These are phyloP conservation scores for Atrina japonica DNA, from an alignment of 2,888 invertebrate species.

Conservation along the genomic window DNA sequence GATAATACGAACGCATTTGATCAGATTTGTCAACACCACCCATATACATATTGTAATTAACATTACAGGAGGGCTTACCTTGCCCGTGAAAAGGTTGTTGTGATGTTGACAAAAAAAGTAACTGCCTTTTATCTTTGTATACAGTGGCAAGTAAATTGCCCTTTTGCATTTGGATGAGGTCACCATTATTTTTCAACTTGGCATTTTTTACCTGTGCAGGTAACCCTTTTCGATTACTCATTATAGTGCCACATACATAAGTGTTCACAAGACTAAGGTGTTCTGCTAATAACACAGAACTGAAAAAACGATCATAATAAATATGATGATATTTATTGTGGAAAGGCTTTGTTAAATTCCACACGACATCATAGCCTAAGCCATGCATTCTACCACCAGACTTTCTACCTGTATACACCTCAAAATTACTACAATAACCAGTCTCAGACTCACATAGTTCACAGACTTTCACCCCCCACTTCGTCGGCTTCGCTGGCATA, in stretches of 20 bases:
- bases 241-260: constrained; percentile 1
- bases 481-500: constrained; percentile 3
- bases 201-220: background rate
- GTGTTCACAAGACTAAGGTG: background rate
- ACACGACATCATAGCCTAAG: background rate
- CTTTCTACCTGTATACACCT: constrained; percentile 1
- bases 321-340: background rate
- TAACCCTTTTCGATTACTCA: constrained; percentile 4
- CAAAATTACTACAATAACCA: background rate
- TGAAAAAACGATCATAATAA: constrained; percentile 8
- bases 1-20: constrained; percentile 10
- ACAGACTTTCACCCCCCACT: constrained; percentile 2
- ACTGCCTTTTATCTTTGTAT: constrained; percentile 6
- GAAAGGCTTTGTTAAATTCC: background rate
- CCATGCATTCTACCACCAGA: background rate
- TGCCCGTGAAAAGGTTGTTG: background rate
- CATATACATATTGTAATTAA: constrained; percentile 5
- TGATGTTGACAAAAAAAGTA: constrained; percentile 2
- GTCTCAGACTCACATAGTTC: background rate
- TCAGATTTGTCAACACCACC: constrained; percentile 6
- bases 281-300: background rate
- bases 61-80: background rate
- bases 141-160: constrained; percentile 1
- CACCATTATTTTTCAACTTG: background rate
- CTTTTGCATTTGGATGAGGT: background rate